Evolutionary conservation across 2,113 vertebrate genomes (phyloP), one percentile per base, ranked within the genome.

Genomic region (Stigmatopora argus): DNA sequence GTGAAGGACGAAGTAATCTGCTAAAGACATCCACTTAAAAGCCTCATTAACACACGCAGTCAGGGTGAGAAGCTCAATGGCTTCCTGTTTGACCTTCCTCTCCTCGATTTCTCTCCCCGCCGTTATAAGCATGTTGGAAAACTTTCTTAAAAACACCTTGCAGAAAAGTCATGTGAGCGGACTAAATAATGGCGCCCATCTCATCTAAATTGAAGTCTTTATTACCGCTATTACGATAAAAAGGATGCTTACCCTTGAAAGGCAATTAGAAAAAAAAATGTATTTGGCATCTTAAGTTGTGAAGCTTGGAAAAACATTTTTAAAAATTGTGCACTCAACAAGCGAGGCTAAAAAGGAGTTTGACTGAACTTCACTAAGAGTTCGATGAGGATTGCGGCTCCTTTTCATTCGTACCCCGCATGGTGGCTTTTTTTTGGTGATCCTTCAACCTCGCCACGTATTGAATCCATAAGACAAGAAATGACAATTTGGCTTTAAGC

Each of bases 1-100:
- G 60, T 66, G 68, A 78, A 73, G 73, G 64, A 56, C 66, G 62
- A 38, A 59, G 75, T 5, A 3, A 31, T 66, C 64, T 19, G 51
- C 46, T 58, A 7, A 47, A 60, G 62, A 14, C 19, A 49, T 61
- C 59, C 61, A 59, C 58, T 21, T 67, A 65, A 74, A 83, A 74
- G 58, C 69, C 75, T 75, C 68, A 81, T 81, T 78, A 83, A 78
- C 13, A 4, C 59, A 51, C 65, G 34, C 75, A 65, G 64, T 80
- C 21, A 21, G 69, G 64, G 71, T 66, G 75, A 74, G 73, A 84
- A 10, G 67, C 18, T 48, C 47, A 38, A 69, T 72, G 58, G 62
- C 57, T 46, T 38, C 68, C 63, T 64, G 65, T 45, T 48, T 63
- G 44, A 41, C 55, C 51, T 60, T 61, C 55, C 64, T 60, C 47